Conservation (phyloP, 2,797 vertebrate species). For the Philypnodon macrostomus region DNA sequence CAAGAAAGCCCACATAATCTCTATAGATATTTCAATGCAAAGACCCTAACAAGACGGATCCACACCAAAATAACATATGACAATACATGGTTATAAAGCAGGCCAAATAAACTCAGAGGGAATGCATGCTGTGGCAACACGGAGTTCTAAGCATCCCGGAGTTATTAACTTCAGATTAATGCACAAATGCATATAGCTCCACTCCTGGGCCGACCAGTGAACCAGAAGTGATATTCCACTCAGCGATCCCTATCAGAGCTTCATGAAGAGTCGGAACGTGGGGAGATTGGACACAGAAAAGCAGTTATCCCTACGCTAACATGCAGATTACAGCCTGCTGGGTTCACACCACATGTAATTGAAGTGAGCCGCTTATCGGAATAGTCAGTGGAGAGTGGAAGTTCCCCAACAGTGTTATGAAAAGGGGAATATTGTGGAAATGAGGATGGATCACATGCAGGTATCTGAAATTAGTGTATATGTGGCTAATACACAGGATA, state of each 20-base stretch:
- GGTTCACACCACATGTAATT: constrained; percentile 60
- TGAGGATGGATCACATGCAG: constrained; percentile 14
- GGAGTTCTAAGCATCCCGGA: constrained; percentile 2
- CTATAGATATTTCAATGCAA: constrained; percentile 51
- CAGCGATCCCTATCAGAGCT: constrained; percentile 59
- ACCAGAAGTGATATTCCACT: constrained; percentile 50
- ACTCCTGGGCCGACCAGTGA: constrained; percentile 23
- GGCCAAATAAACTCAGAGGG: constrained; percentile 72
- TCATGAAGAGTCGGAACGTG: constrained; percentile 52
- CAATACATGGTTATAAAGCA: constrained; percentile 79
- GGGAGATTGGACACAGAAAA: constrained; percentile 39
- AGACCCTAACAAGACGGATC: constrained; percentile 65
- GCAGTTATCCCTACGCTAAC: constrained; percentile 63
- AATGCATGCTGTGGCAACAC: constrained; percentile 54
- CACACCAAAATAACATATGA: constrained; percentile 78
- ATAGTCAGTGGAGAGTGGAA: constrained; percentile 42
- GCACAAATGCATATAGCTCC: constrained; percentile 15
- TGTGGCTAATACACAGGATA: not conserved
- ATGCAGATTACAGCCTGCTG: constrained; percentile 65
- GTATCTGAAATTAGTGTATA: constrained; percentile 5
- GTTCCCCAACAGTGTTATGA: constrained; percentile 41
- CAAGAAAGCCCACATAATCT: constrained; percentile 53
- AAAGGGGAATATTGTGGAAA: constrained; percentile 35
- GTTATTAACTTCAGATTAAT: constrained; percentile 25
- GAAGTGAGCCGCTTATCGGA: constrained; percentile 59